Evolutionary conservation across 1,140 invertebrate species (phyloP).

Genomic region (Leptopilina clavipes): DNA sequence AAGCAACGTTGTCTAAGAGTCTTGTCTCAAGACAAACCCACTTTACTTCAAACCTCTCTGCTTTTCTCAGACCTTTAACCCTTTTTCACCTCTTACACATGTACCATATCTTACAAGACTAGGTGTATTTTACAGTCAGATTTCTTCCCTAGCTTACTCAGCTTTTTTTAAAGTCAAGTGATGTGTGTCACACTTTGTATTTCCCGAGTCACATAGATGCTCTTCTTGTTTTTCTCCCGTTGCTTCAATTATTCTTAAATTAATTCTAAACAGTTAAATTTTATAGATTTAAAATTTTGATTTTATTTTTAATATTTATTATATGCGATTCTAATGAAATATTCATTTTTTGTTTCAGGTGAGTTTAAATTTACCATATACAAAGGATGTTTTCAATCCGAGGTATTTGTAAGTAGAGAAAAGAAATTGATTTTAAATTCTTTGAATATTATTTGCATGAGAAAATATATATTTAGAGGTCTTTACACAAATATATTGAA

Average conservation of each 20-base stretch:
- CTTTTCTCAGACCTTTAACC: slow-evolving; percentile 43
- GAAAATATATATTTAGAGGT: too few species aligned
- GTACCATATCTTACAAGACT: slow-evolving; percentile 35
- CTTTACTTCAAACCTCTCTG: slow-evolving; percentile 49
- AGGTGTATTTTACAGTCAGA: slow-evolving; percentile 19
- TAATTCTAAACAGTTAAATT: too few species aligned
- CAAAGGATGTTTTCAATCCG: background rate
- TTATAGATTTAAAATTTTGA: too few species aligned
- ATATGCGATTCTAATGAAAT: background rate
- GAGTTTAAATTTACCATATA: background rate
- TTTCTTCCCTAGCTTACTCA: slow-evolving; percentile 13
- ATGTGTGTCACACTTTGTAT: slow-evolving; percentile 3
- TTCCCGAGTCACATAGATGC: background rate
- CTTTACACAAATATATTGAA: too few species aligned
- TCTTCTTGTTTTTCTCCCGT: background rate
- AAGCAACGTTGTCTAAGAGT: slow-evolving; percentile 60
- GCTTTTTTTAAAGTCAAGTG: background rate
- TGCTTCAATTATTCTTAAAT: too few species aligned
- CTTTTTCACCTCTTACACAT: slow-evolving; percentile 35
- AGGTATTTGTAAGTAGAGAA: background rate
- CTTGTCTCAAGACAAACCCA: slow-evolving; percentile 60
- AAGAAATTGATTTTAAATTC: background rate
- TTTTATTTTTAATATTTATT: too few species aligned
- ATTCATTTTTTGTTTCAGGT: background rate
- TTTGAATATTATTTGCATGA: background rate